These are phyloP conservation scores for Drosophila robusta DNA, from an alignment of 2,888 invertebrate species.

Conservation along the genomic window DNA sequence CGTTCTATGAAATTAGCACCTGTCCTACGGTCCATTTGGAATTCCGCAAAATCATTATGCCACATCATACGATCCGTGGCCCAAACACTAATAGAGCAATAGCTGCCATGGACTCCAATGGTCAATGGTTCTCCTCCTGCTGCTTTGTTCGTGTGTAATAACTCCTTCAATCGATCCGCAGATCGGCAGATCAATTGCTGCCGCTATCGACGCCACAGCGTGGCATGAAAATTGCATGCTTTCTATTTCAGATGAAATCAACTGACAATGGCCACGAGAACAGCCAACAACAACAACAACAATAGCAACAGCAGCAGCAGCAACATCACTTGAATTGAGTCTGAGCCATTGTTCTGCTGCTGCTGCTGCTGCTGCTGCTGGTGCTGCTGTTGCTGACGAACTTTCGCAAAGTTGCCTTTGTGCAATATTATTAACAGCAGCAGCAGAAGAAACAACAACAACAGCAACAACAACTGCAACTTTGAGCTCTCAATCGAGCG, in stretches of 20 bases:
- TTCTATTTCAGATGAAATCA: constrained; percentile 80
- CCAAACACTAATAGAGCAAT: constrained; percentile 80
- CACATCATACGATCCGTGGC: constrained; percentile 62
- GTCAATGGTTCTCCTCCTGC: constrained; percentile 36
- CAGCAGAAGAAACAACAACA: constrained; percentile 24
- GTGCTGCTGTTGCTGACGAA: constrained; percentile 66
- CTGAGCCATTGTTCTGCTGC: constrained; percentile 66
- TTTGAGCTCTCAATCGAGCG: constrained; percentile 81
- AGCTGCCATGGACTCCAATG: constrained; percentile 55
- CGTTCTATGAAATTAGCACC: constrained; percentile 83
- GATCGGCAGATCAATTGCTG: constrained; percentile 77
- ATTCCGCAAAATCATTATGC: constrained; percentile 83
- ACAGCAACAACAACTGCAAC: constrained; percentile 39
- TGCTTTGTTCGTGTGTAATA: constrained; percentile 78
- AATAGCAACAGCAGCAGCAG: constrained; percentile 28
- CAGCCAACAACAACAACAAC: constrained; percentile 34
- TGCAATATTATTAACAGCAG: constrained; percentile 77
- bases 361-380: constrained; percentile 35
- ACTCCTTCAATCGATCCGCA: constrained; percentile 79
- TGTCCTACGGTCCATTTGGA: constrained; percentile 81
- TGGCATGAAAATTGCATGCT: constrained; percentile 81
- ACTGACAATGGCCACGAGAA: constrained; percentile 76
- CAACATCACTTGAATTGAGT: constrained; percentile 64
- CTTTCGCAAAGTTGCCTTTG: constrained; percentile 77
- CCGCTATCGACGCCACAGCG: constrained; percentile 75